Base-by-base conservation (phyloP, 1,140 invertebrate species). In the Zaprionus vittiger region DNA sequence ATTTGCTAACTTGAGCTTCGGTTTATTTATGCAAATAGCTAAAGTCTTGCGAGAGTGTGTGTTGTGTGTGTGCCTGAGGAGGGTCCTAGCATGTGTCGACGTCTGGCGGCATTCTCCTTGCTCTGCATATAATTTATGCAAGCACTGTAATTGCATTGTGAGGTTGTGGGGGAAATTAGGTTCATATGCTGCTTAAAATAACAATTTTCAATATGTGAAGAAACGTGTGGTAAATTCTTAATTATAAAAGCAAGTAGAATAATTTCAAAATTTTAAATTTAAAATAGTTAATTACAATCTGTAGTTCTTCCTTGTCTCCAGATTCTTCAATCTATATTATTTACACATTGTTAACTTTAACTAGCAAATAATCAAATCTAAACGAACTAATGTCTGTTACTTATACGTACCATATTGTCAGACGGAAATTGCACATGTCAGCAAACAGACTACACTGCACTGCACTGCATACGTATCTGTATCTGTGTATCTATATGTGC, bases 391-490 rank as follows among this genome's bases (percentile, higher is more conserved):
- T 69, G 63, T 62, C 70, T 70, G 61, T 83, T 86, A 71, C 78
- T 74, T 81, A 77, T 89, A 84, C 81, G 74, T 63, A 49, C 37
- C 75, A 73, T 89, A 82, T 80, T 84, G 85, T 69, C 72, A 54
- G 60, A 55, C 81, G 84, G 84, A 89, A 89, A 84, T 87, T 87
- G 85, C 81, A 87, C 72, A 84, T 81, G 78, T 84, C 74, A 76
- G 84, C 79, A 90, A 87, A 90, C 81, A 84, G 68, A 76, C 57
- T 79, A 74, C 69, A 78, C 34, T 54, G 20, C 69, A 78, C 24
- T 49, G 24, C 62, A 56, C 49, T 79, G 70, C 78, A 62, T 52
- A 60, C 55, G 63, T 72, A 7, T 69, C 38, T 69, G 34, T 70
- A 67, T 67, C 38, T 74, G 56, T 69, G 55, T 24, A 5, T 52